A percentile compares a stretch with the other conserved stretches of the same genome.
Evolutionary conservation across 2,113 vertebrate species (phyloP).

Genomic region (Dromiciops gliroides): DNA sequence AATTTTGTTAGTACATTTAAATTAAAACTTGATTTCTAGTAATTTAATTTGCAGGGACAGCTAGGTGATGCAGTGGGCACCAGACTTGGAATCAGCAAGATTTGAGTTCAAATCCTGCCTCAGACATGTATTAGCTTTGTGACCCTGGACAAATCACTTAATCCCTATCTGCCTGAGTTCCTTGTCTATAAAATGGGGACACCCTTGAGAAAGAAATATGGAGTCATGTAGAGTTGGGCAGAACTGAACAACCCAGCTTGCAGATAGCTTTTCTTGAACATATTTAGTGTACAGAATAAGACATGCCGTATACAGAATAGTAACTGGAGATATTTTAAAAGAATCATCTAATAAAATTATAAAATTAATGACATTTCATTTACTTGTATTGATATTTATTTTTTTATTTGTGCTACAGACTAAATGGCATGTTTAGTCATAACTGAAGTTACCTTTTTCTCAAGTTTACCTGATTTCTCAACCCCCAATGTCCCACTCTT

Average conservation of each 20-base stretch:
- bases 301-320: neutral
- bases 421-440: conserved; percentile 51
- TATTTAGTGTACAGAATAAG: neutral
- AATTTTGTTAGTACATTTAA: conserved; percentile 20
- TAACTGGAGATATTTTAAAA: conserved; percentile 19
- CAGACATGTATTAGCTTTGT: neutral
- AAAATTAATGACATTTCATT: conserved; percentile 48
- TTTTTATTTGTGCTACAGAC: conserved; percentile 46
- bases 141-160: neutral
- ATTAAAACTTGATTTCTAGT: conserved; percentile 4
- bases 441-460: conserved; percentile 40
- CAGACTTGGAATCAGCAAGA: neutral
- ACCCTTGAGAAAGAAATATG: neutral
- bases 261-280: neutral
- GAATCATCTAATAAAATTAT: neutral
- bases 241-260: neutral
- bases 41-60: neutral
- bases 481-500: conserved; percentile 12
- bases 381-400: conserved; percentile 53
- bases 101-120: neutral
- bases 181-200: neutral
- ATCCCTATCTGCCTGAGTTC: neutral
- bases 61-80: neutral
- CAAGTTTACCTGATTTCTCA: conserved; percentile 31
- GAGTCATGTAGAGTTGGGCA: neutral